Percentiles rank a stretch among this genome's conserved stretches.
phyloP scores from a whole-genome alignment of 1,140 invertebrate genomes.

The Galendromus occidentalis region DNA sequence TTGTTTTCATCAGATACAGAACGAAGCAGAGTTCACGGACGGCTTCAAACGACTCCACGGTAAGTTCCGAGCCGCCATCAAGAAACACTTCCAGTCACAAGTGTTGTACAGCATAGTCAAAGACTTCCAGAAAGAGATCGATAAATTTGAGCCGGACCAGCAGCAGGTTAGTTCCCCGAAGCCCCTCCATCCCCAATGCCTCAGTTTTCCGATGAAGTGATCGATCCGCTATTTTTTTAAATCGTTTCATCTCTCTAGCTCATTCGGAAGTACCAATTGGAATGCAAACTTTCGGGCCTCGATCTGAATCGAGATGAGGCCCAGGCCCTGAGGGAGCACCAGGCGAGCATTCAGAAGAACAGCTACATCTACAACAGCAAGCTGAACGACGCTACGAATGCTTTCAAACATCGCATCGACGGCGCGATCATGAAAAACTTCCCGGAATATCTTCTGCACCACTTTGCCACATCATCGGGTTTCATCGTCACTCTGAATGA shows the following conservation, averaged over 20 bases:
- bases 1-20: constrained; percentile 54
- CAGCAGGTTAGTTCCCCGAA: constrained; percentile 21
- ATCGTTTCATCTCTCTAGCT: constrained; percentile 24
- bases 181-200: no score
- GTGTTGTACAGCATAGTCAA: neutral
- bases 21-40: constrained; percentile 50
- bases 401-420: constrained; percentile 13
- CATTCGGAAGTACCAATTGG: constrained; percentile 51
- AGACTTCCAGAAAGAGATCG: neutral
- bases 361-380: constrained; percentile 14
- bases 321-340: constrained; percentile 22
- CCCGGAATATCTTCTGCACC: constrained; percentile 16
- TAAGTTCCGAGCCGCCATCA: neutral
- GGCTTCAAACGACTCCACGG: constrained; percentile 39
- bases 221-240: no score
- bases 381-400: constrained; percentile 8
- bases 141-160: constrained; percentile 20
- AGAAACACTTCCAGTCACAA: neutral
- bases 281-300: constrained; percentile 58
- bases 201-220: no score
- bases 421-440: constrained; percentile 19
- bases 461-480: constrained; percentile 8
- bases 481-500: constrained; percentile 45
- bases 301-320: constrained; percentile 30
- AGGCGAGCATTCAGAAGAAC: constrained; percentile 19